Percentiles rank a stretch among this genome's conserved stretches.
Evolutionary conservation across 2,797 vertebrate genomes (phyloP).

Genomic region (Brotula barbata): DNA sequence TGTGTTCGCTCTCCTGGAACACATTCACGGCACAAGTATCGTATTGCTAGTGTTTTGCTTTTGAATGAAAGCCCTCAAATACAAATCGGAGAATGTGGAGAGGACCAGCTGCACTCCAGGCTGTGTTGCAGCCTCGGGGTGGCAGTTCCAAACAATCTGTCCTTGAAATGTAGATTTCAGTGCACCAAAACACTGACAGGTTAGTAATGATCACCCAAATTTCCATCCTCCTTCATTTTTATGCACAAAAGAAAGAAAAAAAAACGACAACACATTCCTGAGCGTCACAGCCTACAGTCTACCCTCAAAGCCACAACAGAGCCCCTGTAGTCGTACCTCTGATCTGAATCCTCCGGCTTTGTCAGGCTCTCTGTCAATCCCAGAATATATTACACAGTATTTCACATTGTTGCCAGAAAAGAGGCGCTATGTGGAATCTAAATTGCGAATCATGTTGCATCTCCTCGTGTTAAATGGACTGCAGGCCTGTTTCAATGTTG

Average conservation of each 20-base stretch:
- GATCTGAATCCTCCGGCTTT: conserved; percentile 23
- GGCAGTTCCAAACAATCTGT: conserved; percentile 8
- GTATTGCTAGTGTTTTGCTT: background rate
- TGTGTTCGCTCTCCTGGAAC: conserved; percentile 68
- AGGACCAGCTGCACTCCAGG: conserved; percentile 3
- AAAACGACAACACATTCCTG: too few relatives aligned
- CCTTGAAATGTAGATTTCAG: conserved; percentile 25
- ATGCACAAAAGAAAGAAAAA: too few relatives aligned
- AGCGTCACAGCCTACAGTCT: too few relatives aligned
- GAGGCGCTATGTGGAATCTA: conserved; percentile 25
- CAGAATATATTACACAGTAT: conserved; percentile 27
- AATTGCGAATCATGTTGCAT: conserved; percentile 37
- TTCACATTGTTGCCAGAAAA: conserved; percentile 35
- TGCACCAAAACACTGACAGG: conserved; percentile 7
- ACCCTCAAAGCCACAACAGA: too few relatives aligned
- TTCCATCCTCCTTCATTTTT: conserved; percentile 15
- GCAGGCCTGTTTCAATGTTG: too few relatives aligned
- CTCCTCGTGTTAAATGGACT: conserved; percentile 29
- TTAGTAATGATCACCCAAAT: background rate
- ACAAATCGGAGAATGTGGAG: conserved; percentile 16
- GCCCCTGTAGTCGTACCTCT: background rate
- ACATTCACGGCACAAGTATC: conserved; percentile 15
- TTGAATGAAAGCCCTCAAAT: conserved; percentile 1
- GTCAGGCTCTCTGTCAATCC: conserved; percentile 17
- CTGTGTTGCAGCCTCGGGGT: conserved; percentile 5